Evolutionary conservation across 2,888 invertebrate genomes (phyloP).

Genomic region (Muscina levida): DNA sequence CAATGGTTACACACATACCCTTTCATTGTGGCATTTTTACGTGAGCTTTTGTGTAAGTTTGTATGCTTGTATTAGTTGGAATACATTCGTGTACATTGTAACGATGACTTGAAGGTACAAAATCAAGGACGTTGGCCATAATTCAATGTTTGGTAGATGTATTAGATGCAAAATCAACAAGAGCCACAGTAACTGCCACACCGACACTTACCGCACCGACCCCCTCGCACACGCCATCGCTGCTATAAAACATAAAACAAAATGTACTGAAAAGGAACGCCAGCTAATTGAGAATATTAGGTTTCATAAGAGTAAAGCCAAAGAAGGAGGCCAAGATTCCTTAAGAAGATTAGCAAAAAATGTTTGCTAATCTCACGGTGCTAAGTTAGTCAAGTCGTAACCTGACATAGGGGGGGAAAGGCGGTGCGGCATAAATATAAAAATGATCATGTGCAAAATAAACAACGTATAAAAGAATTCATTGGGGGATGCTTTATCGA

Average conservation of each 20-base stretch:
- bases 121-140: not conserved
- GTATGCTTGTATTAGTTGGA: not conserved
- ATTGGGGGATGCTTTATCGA: not conserved
- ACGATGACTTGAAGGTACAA: not conserved
- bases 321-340: not conserved
- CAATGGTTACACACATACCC: not conserved
- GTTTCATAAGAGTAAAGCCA: not conserved
- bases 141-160: not conserved
- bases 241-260: slow-evolving; percentile 7
- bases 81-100: not conserved
- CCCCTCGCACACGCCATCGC: too few relatives aligned
- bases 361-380: not conserved
- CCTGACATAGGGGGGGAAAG: too few relatives aligned
- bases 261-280: not conserved
- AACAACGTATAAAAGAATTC: slow-evolving; percentile 3
- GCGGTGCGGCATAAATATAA: not conserved
- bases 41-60: not conserved
- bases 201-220: too few relatives aligned
- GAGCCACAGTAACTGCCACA: not conserved
- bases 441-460: not conserved
- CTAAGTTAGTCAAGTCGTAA: not conserved
- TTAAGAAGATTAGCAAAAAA: not conserved
- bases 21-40: too few relatives aligned
- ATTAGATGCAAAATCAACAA: not conserved
- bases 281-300: slow-evolving; percentile 40